A percentile compares a stretch with the other conserved stretches of the same genome.
These are phyloP conservation scores for Enteromius thamalakanensis DNA, from an alignment of 2,797 vertebrate genomes.

Conservation along the genomic window DNA sequence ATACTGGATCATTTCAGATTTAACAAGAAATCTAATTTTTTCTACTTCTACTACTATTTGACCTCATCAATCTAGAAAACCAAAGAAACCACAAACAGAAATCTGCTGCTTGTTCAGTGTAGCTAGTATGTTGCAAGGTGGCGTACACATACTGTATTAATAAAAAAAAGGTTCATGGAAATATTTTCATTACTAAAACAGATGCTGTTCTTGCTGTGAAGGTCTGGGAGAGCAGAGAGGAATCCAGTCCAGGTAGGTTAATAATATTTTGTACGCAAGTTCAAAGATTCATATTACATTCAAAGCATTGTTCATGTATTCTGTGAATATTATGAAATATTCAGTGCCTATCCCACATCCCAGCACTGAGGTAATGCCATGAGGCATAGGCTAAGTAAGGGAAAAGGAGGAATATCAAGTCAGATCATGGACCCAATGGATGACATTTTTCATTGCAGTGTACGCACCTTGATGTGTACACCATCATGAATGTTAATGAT, in stretches of 20 bases:
- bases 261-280: neutral
- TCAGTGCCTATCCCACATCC: neutral
- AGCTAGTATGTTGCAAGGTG: neutral
- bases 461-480: conserved; percentile 1
- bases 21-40: no score
- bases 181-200: neutral
- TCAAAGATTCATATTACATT: neutral
- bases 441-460: conserved; percentile 13
- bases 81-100: neutral
- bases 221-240: neutral
- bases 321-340: conserved; percentile 8
- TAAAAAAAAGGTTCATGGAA: neutral
- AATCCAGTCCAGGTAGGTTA: neutral
- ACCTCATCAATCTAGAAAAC: neutral
- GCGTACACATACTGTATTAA: neutral
- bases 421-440: neutral
- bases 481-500: conserved; percentile 24
- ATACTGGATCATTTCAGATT: neutral
- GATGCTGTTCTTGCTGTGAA: neutral
- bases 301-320: neutral
- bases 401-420: neutral
- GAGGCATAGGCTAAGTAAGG: neutral
- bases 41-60: no score
- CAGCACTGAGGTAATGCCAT: neutral
- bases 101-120: neutral